A percentile compares a stretch with the other conserved stretches of the same genome.
phyloP scores from a whole-genome alignment of 1,140 invertebrate species.

The Lepidurus packardi region DNA sequence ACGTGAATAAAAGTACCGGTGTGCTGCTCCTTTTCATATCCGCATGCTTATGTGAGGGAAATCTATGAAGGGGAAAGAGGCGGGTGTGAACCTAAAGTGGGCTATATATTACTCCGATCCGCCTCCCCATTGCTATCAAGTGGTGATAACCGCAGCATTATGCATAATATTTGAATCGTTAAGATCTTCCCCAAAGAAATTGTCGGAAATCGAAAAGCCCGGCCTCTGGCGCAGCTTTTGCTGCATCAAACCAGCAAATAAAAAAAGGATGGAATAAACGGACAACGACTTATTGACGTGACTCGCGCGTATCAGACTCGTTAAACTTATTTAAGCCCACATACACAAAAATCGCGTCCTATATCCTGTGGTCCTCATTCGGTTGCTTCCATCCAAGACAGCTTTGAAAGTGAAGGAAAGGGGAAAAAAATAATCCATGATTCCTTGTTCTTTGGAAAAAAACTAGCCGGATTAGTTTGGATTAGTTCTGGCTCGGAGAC shows the following conservation, averaged over 20 bases:
- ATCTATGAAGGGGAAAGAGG: background rate
- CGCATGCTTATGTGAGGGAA: background rate
- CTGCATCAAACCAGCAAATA: background rate
- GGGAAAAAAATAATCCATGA: background rate
- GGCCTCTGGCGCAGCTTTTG: background rate
- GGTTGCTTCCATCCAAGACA: background rate
- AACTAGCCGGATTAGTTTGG: background rate
- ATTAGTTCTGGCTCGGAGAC: background rate
- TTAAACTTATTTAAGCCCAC: conserved; percentile 2
- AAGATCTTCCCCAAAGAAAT: background rate
- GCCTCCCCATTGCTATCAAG: background rate
- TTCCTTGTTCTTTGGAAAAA: background rate
- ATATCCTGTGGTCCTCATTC: background rate
- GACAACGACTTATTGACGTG: conserved; percentile 20
- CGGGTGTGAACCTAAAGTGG: background rate
- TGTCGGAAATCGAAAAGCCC: background rate
- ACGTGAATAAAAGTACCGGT: background rate
- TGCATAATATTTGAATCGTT: background rate
- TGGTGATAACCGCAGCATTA: background rate
- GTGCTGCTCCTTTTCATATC: background rate
- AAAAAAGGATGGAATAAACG: conserved; percentile 1
- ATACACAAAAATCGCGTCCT: background rate
- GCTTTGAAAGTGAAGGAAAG: background rate
- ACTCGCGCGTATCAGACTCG: background rate
- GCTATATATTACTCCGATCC: background rate